Percentiles rank a stretch among this genome's conserved stretches.
Evolutionary conservation across 2,888 invertebrate species (phyloP).

Genomic region (Apodemia zela): DNA sequence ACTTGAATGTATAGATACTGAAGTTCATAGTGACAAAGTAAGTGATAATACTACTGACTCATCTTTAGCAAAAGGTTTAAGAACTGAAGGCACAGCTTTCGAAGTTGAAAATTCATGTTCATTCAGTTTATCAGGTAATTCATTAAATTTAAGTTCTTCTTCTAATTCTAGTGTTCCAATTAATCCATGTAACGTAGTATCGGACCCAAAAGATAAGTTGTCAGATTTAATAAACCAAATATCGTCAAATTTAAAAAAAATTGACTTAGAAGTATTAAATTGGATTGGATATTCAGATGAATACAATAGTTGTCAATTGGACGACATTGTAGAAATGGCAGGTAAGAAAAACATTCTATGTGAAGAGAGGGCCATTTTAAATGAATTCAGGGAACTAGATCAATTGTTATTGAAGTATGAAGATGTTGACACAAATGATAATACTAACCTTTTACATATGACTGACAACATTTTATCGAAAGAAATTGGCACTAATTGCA

Average conservation of each 20-base stretch:
- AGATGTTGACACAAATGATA: background rate
- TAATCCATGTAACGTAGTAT: background rate
- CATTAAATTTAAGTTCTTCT: conserved; percentile 17
- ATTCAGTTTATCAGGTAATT: background rate
- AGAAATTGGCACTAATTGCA: background rate
- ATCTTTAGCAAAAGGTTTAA: background rate
- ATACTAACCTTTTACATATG: background rate
- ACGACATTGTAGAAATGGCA: background rate
- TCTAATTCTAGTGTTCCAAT: conserved; percentile 12
- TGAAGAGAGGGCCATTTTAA: conserved; percentile 7
- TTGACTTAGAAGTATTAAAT: conserved; percentile 46
- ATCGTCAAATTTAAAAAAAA: conserved; percentile 37
- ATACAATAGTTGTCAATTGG: conserved; percentile 40
- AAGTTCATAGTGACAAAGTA: background rate
- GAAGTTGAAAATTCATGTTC: background rate
- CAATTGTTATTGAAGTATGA: background rate
- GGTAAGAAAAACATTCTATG: background rate
- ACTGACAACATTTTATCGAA: background rate
- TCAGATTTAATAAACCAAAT: conserved; percentile 37
- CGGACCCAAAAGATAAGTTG: conserved; percentile 5
- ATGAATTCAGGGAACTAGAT: background rate
- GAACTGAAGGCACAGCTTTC: background rate
- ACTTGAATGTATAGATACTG: conserved; percentile 40
- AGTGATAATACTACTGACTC: conserved; percentile 15
- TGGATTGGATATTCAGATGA: conserved; percentile 42